Evolutionary conservation across 2,797 vertebrate genomes (phyloP).

Genomic region (Mycteria americana): DNA sequence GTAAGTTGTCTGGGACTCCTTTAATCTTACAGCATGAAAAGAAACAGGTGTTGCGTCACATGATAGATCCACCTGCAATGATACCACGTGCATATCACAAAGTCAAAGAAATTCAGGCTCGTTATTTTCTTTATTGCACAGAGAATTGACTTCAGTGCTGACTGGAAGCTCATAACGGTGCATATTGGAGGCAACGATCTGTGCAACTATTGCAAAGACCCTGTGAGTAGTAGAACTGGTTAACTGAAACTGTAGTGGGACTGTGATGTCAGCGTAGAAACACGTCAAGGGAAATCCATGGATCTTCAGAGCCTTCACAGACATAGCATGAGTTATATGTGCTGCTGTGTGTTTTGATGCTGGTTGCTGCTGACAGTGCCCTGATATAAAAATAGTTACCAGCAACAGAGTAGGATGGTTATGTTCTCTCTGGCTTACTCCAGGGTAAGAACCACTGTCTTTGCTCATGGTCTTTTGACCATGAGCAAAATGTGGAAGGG

Average conservation of each 20-base stretch:
- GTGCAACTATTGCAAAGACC: slow-evolving; percentile 86
- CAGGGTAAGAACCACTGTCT: background rate
- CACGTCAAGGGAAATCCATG: background rate
- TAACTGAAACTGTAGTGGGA: background rate
- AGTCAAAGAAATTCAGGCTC: background rate
- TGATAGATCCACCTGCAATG: background rate
- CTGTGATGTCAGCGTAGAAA: background rate
- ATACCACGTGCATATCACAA: background rate
- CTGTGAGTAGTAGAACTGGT: slow-evolving; percentile 74
- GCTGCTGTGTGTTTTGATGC: background rate
- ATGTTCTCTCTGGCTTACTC: background rate
- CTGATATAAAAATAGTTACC: background rate
- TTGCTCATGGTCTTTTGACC: background rate
- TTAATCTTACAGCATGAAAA: background rate
- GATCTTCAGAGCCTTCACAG: background rate
- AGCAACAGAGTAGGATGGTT: background rate
- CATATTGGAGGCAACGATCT: slow-evolving; percentile 86
- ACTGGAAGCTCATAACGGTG: slow-evolving; percentile 95
- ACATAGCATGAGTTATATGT: background rate
- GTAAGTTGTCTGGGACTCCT: slow-evolving; percentile 69
- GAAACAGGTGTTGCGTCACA: background rate
- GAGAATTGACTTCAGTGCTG: slow-evolving; percentile 83
- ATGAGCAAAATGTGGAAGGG: background rate
- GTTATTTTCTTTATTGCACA: slow-evolving; percentile 45
- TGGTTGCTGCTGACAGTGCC: background rate